Percentiles rank a stretch among this genome's conserved stretches.
phyloP scores from a whole-genome alignment of 2,888 invertebrate genomes.

The Andrena bucephala region DNA sequence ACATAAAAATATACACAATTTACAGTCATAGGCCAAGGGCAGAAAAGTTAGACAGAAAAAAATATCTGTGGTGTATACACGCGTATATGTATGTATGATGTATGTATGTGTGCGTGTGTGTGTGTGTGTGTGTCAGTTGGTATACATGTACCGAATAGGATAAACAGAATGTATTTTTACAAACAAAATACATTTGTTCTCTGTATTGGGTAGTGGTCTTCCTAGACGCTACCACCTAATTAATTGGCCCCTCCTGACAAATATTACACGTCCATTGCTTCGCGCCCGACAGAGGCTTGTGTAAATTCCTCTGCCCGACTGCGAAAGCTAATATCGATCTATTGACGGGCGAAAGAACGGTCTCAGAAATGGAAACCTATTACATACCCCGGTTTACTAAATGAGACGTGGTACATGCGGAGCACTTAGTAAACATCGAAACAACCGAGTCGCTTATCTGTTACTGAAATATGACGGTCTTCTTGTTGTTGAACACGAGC shows the following conservation, averaged over 20 bases:
- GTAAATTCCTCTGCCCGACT: slow-evolving; percentile 9
- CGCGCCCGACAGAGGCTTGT: slow-evolving; percentile 7
- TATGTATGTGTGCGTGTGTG: slow-evolving; percentile 6
- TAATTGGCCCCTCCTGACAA: slow-evolving; percentile 73
- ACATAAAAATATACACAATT: slow-evolving; percentile 80
- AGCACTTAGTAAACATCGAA: slow-evolving; percentile 37
- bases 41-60: slow-evolving; percentile 67
- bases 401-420: slow-evolving; percentile 32
- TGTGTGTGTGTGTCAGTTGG: slow-evolving; percentile 12
- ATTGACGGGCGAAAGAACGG: neutral
- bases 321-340: slow-evolving; percentile 1
- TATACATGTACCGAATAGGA: slow-evolving; percentile 17
- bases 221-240: slow-evolving; percentile 53
- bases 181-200: slow-evolving; percentile 54
- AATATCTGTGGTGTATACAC: slow-evolving; percentile 25
- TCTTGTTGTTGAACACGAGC: slow-evolving; percentile 26
- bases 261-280: slow-evolving; percentile 44
- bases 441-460: slow-evolving; percentile 11
- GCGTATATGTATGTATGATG: neutral
- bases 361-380: slow-evolving; percentile 10
- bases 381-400: neutral
- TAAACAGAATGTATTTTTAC: slow-evolving; percentile 46
- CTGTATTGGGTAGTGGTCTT: slow-evolving; percentile 26
- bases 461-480: slow-evolving; percentile 43
- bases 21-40: slow-evolving; percentile 74